Conservation (phyloP, 2,888 invertebrate species). For the Portevinia maculata region DNA sequence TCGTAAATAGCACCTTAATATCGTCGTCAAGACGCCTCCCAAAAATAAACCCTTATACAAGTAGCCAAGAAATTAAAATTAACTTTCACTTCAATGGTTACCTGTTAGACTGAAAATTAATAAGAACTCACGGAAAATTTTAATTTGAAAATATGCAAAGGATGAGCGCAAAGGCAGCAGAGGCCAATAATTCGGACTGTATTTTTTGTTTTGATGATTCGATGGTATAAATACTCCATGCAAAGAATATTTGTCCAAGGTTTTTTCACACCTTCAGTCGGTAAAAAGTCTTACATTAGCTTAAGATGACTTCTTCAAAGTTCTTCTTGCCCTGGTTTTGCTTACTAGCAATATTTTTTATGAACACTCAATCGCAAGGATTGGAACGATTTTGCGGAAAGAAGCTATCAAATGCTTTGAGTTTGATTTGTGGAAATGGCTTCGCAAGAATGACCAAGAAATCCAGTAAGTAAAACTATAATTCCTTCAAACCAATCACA, state of each 20-base stretch:
- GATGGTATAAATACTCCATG: background rate
- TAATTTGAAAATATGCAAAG: background rate
- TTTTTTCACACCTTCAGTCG: background rate
- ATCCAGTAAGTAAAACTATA: background rate
- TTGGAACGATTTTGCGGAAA: slow-evolving; percentile 75
- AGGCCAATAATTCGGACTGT: no score
- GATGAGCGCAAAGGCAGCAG: no score
- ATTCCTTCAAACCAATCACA: background rate
- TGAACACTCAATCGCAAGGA: background rate
- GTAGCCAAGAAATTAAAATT: background rate
- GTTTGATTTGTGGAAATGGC: slow-evolving; percentile 75
- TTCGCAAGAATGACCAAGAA: slow-evolving; percentile 64
- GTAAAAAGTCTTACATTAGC: background rate
- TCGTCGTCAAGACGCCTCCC: slow-evolving; percentile 1
- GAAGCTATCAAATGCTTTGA: slow-evolving; percentile 72
- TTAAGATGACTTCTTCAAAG: background rate
- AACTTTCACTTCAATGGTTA: background rate
- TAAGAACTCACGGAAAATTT: background rate
- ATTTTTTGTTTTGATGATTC: background rate
- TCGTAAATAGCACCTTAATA: background rate
- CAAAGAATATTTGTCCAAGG: background rate
- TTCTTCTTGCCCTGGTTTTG: background rate
- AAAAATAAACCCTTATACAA: background rate
- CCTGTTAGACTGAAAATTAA: background rate
- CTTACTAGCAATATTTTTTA: background rate